A percentile compares a stretch with the other conserved stretches of the same genome.
Evolutionary conservation across 2,113 vertebrate genomes (phyloP).

Genomic region (Nanger granti): DNA sequence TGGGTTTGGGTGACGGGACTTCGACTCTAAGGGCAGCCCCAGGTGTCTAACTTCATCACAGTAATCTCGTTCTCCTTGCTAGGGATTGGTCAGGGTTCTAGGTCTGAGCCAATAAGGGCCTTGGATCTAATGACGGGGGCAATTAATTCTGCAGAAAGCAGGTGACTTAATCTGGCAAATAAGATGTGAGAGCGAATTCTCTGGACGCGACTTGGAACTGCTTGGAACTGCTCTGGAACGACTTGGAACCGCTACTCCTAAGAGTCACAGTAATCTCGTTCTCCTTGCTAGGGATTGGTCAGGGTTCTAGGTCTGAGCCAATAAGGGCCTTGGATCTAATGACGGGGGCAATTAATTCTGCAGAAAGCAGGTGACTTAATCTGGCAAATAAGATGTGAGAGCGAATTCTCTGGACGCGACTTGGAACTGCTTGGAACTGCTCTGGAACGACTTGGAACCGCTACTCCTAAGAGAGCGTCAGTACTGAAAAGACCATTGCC

Average conservation of each 20-base stretch:
- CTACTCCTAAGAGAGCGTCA: not conserved
- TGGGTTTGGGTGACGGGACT: too few relatives aligned
- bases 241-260: not conserved
- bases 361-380: not conserved
- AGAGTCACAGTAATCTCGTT: not conserved
- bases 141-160: not conserved
- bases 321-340: not conserved
- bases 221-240: not conserved
- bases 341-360: not conserved
- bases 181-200: not conserved
- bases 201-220: not conserved
- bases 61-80: not conserved
- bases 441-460: not conserved
- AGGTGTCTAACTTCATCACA: not conserved
- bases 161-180: not conserved
- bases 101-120: not conserved
- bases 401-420: not conserved
- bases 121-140: not conserved
- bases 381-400: not conserved
- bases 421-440: not conserved
- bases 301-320: not conserved
- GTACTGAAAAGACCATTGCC: not conserved
- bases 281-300: not conserved
- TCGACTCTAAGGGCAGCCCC: fast-evolving
- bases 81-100: not conserved